These are phyloP conservation scores for Arenaria interpres DNA, from an alignment of 2,113 vertebrate species.

Conservation along the genomic window DNA sequence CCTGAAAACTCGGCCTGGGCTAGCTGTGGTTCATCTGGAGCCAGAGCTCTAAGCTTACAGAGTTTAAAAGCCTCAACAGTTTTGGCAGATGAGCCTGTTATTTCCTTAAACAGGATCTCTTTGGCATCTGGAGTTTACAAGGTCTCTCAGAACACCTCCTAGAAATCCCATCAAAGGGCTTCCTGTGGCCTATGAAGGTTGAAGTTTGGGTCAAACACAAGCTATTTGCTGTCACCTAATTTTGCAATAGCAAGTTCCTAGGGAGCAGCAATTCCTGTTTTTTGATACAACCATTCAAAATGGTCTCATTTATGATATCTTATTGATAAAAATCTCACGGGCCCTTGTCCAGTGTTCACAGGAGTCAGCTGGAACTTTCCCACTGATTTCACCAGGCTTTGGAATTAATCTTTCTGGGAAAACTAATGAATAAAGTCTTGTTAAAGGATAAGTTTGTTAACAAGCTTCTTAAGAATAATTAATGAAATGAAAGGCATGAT, in stretches of 20 bases:
- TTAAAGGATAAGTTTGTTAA: slow-evolving; percentile 18
- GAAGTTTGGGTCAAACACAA: neutral
- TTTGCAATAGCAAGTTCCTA: neutral
- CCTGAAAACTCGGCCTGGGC: neutral
- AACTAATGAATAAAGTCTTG: slow-evolving; percentile 26
- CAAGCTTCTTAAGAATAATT: slow-evolving; percentile 13
- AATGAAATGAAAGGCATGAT: neutral
- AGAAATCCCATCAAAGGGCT: slow-evolving; percentile 18
- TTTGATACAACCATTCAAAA: neutral
- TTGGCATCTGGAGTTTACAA: neutral
- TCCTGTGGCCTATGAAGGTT: neutral
- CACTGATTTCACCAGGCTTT: neutral
- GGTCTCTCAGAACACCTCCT: neutral
- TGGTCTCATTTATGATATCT: neutral
- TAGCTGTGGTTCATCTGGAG: neutral
- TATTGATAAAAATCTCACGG: neutral
- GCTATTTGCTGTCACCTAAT: neutral
- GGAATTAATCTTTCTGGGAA: slow-evolving; percentile 1
- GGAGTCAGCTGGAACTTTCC: neutral
- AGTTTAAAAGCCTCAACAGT: neutral
- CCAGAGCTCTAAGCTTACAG: neutral
- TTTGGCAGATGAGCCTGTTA: slow-evolving; percentile 12
- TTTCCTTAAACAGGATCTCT: slow-evolving; percentile 10
- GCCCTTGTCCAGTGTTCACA: neutral
- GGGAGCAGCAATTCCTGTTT: neutral